phyloP scores from a whole-genome alignment of 2,797 vertebrate species.

The Ambastaia sidthimunki region DNA sequence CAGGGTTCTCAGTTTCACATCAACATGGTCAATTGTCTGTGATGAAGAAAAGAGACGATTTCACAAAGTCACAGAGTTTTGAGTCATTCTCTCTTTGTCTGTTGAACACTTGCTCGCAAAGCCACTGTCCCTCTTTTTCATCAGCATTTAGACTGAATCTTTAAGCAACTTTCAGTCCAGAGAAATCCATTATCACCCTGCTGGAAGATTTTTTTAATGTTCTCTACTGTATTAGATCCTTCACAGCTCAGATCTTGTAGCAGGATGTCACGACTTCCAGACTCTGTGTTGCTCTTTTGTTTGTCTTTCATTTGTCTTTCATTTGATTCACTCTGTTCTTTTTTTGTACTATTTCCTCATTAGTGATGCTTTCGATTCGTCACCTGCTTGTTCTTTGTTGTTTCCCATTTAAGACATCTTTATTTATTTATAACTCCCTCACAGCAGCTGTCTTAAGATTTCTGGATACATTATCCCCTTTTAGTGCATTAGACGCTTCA shows the following conservation, averaged over 20 bases:
- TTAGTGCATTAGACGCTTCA: constrained; percentile 16
- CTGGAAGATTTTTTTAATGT: constrained; percentile 13
- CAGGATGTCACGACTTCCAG: neutral
- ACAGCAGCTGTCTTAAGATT: constrained; percentile 25
- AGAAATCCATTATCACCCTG: constrained; percentile 2
- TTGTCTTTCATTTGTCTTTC: constrained; percentile 10
- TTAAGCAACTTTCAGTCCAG: neutral
- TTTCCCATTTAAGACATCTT: constrained; percentile 29
- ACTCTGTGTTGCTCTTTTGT: neutral
- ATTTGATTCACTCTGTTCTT: neutral
- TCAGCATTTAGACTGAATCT: neutral
- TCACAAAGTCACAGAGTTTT: neutral
- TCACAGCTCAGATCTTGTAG: neutral
- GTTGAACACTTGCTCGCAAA: neutral
- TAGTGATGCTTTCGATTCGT: neutral
- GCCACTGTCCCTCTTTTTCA: neutral
- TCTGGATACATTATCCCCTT: constrained; percentile 23
- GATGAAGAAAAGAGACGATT: no score
- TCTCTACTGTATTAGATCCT: constrained; percentile 9
- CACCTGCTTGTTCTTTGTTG: constrained; percentile 4
- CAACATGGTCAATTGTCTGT: no score
- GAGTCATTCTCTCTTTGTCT: neutral
- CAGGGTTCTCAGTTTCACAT: no score
- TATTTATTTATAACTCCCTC: constrained; percentile 10
- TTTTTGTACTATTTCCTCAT: neutral